These are phyloP conservation scores for Monodelphis domestica DNA, from an alignment of 2,797 vertebrate species.

Conservation along the genomic window DNA sequence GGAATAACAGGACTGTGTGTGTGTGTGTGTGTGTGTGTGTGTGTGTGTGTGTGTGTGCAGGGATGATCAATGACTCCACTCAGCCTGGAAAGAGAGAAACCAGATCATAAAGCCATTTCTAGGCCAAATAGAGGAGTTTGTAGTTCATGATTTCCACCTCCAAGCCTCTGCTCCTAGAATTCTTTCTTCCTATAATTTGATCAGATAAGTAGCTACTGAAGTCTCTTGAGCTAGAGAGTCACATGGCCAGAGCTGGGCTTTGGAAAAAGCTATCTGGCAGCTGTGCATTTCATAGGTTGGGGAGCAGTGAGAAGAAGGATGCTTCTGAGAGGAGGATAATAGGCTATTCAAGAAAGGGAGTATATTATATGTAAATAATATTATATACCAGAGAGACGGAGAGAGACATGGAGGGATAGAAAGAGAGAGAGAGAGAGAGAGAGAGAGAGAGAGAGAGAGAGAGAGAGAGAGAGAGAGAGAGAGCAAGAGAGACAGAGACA, in stretches of 20 bases:
- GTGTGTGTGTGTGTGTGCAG: not conserved
- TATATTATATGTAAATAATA: no score
- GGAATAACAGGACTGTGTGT: no score
- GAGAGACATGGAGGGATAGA: no score
- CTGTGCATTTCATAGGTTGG: not conserved
- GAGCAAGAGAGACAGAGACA: no score
- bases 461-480: no score
- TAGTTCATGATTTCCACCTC: not conserved
- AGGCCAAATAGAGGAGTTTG: no score
- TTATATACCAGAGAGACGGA: no score
- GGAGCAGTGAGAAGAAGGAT: not conserved
- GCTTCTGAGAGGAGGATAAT: not conserved
- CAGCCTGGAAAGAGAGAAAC: not conserved
- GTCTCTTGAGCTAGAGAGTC: not conserved
- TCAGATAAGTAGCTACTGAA: not conserved
- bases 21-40: not conserved
- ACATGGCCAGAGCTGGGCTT: not conserved
- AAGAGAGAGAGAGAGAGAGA: no score
- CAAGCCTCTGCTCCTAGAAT: not conserved
- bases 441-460: no score
- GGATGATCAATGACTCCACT: not conserved
- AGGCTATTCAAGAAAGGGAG: no score
- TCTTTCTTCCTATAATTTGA: not conserved
- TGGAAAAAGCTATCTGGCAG: not conserved
- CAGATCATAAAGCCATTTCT: not conserved